Percentiles rank a stretch among this genome's conserved stretches.
Conservation (phyloP, 2,113 vertebrate genomes). For the Nanger granti region DNA sequence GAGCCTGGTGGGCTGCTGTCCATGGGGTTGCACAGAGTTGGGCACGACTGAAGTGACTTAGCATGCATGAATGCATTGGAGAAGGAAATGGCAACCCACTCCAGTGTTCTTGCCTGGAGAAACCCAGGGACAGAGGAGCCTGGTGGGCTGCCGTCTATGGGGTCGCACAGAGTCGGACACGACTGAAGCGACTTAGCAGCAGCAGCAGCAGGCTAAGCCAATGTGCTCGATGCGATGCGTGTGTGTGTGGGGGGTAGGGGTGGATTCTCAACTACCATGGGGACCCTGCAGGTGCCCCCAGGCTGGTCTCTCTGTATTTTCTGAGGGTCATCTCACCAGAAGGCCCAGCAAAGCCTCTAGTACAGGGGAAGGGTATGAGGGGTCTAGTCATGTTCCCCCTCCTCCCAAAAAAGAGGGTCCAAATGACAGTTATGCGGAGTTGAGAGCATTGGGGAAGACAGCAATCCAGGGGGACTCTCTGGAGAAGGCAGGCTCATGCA, state of each 20-base stretch:
- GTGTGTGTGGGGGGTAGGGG: neutral
- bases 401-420: neutral
- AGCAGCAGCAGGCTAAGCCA: neutral
- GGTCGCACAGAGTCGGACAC: fast-evolving
- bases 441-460: neutral
- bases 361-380: neutral
- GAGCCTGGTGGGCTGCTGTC: no score
- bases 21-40: no score
- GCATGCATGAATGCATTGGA: no score
- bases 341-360: neutral
- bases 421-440: neutral
- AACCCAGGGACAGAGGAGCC: no score
- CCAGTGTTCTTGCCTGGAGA: no score
- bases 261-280: neutral
- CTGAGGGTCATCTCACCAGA: neutral
- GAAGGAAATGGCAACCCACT: no score
- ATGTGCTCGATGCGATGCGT: neutral
- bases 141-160: no score
- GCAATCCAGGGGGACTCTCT: neutral
- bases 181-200: no score
- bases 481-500: neutral
- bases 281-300: neutral
- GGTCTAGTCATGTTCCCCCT: neutral
- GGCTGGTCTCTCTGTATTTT: neutral
- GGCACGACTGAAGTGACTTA: no score